A percentile compares a stretch with the other conserved stretches of the same genome.
phyloP scores from a whole-genome alignment of 2,797 vertebrate genomes.

The Channallabes apus region DNA sequence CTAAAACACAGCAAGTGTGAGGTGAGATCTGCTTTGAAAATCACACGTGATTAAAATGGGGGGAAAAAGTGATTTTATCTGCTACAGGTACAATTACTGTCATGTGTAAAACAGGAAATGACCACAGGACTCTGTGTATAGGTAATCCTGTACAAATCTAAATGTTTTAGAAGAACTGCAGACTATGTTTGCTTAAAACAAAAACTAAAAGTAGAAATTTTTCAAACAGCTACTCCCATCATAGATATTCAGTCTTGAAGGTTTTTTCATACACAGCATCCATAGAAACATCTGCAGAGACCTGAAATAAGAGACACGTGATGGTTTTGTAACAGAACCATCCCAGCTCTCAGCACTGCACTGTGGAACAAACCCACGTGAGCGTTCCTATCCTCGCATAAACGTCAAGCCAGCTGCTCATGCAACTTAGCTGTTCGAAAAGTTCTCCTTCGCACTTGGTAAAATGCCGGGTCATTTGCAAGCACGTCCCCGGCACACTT shows the following conservation, averaged over 20 bases:
- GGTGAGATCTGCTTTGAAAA: not conserved
- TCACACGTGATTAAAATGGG: not conserved
- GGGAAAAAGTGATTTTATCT: too few relatives aligned
- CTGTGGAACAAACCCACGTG: not conserved
- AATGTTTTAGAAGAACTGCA: not conserved
- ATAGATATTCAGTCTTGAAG: not conserved
- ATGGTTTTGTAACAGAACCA: not conserved
- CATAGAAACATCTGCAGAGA: not conserved
- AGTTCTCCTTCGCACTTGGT: not conserved
- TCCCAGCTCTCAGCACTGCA: not conserved
- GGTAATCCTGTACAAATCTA: not conserved
- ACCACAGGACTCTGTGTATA: not conserved
- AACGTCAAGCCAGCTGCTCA: not conserved
- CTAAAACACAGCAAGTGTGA: not conserved
- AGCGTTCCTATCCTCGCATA: not conserved
- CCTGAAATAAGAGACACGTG: not conserved
- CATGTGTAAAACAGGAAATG: not conserved
- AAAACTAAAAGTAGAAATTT: not conserved
- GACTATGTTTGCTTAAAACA: not conserved
- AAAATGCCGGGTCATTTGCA: conserved; percentile 11
- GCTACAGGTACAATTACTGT: too few relatives aligned
- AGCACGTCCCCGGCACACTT: conserved; percentile 35
- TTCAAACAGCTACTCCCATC: not conserved
- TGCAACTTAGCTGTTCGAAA: conserved; percentile 18
- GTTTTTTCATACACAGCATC: not conserved